Base-by-base conservation (phyloP, 2,797 vertebrate species). In the Cuniculus paca region DNA sequence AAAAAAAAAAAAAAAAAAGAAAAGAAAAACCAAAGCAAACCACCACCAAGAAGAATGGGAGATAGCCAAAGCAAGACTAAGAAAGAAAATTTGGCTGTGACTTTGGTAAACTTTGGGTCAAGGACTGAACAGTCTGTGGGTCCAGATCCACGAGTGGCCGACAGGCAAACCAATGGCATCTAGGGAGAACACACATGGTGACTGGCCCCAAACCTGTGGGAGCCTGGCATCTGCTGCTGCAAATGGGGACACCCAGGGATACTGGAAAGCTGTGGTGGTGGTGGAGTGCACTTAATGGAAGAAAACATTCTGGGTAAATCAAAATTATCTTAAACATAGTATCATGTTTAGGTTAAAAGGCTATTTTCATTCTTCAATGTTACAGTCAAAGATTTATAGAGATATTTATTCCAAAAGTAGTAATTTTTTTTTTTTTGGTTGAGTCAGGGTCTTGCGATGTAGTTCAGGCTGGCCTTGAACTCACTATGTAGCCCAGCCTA, bases 321-420 rank as follows among this genome's bases (percentile, higher is more conserved):
- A 70, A 54, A 75, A 68, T 83, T 19, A 19, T 19, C 31, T 48
- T 83, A 61, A 88, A 19, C 22, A 91, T 78, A 79, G 60, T 26
- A 86, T 75, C 89, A 63, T 34, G 36, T 81, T 70, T 88, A 91
- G 50, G 63, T 82, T 60, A 91, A 87, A 91, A 39, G 13, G 56
- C 54, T 87, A 60, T 79, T 97, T 93, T 87, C 82, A 91, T 78
- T 80, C 68, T 39, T 90, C 56, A 93, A 1, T 90, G 26, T 80
- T 85, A 28, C 5, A 74, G 45, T 90, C 13, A 36, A 3, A 88
- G 63, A 90, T 77, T 77, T 81, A 85, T 1, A 82, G 17, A 97
- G 85, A 83, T 65, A 91, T 96, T 96, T 98, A 98, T 93, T 97
- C 91, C 72, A 45, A 83, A 97, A 91, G 77, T 65, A 68, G 56